phyloP scores from a whole-genome alignment of 2,797 vertebrate genomes.

The Tangara arthus region DNA sequence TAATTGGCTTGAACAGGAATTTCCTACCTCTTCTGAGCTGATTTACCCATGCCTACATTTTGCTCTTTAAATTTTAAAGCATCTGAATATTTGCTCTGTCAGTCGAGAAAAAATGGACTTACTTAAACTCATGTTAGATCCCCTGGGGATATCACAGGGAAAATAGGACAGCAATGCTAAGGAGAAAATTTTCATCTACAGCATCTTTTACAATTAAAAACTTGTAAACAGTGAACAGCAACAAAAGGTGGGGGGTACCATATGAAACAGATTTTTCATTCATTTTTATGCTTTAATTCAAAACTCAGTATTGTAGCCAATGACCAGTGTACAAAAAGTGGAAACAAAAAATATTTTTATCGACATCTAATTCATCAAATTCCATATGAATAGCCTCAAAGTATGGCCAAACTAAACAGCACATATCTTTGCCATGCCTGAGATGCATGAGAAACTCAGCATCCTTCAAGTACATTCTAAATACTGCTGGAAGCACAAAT shows the following conservation, averaged over 20 bases:
- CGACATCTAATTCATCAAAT: neutral
- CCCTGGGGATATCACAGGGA: slow-evolving; percentile 26
- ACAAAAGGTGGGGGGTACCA: accelerated
- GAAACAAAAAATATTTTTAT: neutral
- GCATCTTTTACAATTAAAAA: slow-evolving; percentile 56
- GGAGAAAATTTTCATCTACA: slow-evolving; percentile 45
- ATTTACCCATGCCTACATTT: slow-evolving; percentile 14
- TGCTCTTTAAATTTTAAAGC: slow-evolving; percentile 70
- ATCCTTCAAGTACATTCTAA: neutral
- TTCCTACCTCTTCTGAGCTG: neutral
- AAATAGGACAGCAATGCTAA: slow-evolving; percentile 65
- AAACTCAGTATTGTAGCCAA: neutral
- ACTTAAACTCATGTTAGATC: slow-evolving; percentile 61
- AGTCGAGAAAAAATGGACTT: slow-evolving; percentile 64
- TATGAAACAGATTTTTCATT: neutral
- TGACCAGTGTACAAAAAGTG: neutral
- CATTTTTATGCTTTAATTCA: neutral
- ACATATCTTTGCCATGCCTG: neutral
- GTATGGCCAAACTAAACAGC: neutral
- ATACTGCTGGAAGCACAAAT: neutral
- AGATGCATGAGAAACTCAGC: neutral
- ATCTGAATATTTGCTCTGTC: slow-evolving; percentile 61
- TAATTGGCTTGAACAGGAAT: neutral
- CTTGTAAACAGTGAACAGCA: neutral
- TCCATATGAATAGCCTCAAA: neutral